Base-by-base conservation (phyloP, 64 coral and sea anemone genomes). In the Acropora yongei region DNA sequence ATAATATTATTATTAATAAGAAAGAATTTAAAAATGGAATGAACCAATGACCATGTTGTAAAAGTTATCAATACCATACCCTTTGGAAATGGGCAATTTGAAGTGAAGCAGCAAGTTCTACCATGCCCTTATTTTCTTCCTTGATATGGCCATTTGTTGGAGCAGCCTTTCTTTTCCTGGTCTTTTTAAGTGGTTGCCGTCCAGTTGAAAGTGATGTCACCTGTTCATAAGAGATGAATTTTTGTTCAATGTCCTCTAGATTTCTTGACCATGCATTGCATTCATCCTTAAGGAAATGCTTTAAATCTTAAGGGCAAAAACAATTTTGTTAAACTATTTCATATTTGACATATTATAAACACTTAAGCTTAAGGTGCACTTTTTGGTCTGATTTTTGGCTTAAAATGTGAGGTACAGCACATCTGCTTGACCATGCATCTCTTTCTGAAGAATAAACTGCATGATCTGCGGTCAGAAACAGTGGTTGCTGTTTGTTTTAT, bases 241-340 rank as follows among this genome's bases (percentile, higher is more conserved):
- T 80, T 39, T 80, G 48, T 39, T 80, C 78, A 7, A 80, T 0
- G 7, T 80, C 78, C 49, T 80, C 78, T 41, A 80, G n/a, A 10
- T 80, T 57, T 0, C 3, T 40, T 57, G 13, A 6, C 49, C 19
- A 55, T 11, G 19, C 1, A 1, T 30, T 9, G 0, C 1, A 3
- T 57, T 58, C 49, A 57, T 41, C 41, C 6, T 80, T 10, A 5
- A 80, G 78, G 18, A 80, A 80, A 48, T 80, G 17, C 78, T 80
- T 80, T 57, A 80, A 57, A 80, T 57, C 78, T 57, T 30, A 30
- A 30, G 30, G 30, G 30, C 30, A 30, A 30, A 30, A 30, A 30
- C 30, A 30, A 30, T 30, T 30, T 30, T 30, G 30, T 30, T 30
- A 30, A 30, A 30, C 30, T 30, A 30, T 30, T 30, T 30, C 30